A percentile compares a stretch with the other conserved stretches of the same genome.
These are phyloP conservation scores for Eretmocerus hayati DNA, from an alignment of 2,888 invertebrate species.

Conservation along the genomic window DNA sequence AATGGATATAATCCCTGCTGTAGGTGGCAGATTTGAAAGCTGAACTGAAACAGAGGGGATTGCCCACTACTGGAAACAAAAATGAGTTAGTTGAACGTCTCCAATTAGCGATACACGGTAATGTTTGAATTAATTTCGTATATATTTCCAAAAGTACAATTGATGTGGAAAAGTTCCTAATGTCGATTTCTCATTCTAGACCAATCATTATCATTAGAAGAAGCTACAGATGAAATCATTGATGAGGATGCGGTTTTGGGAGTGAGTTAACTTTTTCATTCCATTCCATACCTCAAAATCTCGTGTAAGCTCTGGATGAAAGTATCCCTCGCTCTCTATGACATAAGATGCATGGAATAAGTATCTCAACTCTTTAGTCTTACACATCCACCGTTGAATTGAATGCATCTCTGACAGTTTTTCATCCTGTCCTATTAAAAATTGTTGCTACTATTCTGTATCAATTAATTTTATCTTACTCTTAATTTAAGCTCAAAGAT, in stretches of 20 bases:
- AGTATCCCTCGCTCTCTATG: too few relatives aligned
- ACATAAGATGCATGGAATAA: too few relatives aligned
- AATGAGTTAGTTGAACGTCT: slow-evolving; percentile 72
- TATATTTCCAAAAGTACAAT: not conserved
- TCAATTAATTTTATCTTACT: too few relatives aligned
- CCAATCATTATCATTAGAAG: slow-evolving; percentile 49
- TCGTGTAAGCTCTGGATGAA: too few relatives aligned
- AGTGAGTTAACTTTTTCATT: slow-evolving; percentile 36
- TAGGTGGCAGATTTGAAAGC: slow-evolving; percentile 80
- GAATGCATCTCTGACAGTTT: too few relatives aligned
- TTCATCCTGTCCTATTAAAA: too few relatives aligned
- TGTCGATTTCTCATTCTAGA: slow-evolving; percentile 33
- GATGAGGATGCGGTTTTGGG: slow-evolving; percentile 54
- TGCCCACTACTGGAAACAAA: slow-evolving; percentile 72
- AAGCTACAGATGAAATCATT: slow-evolving; percentile 50
- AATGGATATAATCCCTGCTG: too few relatives aligned
- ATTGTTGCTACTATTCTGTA: too few relatives aligned
- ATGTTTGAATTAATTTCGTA: not conserved
- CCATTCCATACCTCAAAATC: not conserved
- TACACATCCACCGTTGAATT: too few relatives aligned
- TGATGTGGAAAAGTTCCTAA: too few relatives aligned
- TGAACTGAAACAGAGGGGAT: slow-evolving; percentile 71
- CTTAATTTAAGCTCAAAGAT: too few relatives aligned
- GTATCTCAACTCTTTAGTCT: too few relatives aligned
- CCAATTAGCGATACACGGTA: slow-evolving; percentile 54